Percentiles rank a stretch among this genome's conserved stretches.
Evolutionary conservation across 2,888 invertebrate genomes (phyloP).

Genomic region (Patella ulyssiponensis): DNA sequence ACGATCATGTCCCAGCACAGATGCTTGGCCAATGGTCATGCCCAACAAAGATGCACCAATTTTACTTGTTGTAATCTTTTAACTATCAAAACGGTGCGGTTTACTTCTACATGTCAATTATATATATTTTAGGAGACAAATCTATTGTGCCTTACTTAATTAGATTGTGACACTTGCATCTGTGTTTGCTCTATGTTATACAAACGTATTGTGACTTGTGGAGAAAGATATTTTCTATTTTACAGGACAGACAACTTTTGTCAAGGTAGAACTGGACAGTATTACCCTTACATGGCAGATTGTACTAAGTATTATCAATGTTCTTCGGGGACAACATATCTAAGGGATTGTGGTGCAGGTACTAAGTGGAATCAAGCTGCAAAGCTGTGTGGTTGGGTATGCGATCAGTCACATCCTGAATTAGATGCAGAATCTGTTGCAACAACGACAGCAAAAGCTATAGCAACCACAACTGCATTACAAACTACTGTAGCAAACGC

Average conservation of each 20-base stretch:
- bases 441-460: background rate
- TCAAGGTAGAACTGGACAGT: background rate
- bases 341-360: background rate
- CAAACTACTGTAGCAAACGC: background rate
- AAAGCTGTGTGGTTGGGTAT: background rate
- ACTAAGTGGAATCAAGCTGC: background rate
- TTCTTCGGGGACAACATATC: background rate
- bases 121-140: too few species aligned
- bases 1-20: too few species aligned
- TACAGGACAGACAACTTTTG: background rate
- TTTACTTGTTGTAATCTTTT: too few species aligned
- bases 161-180: too few species aligned
- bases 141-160: too few species aligned
- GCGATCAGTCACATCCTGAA: background rate
- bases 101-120: too few species aligned
- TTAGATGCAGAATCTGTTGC: background rate
- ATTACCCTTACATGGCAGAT: background rate
- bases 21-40: too few species aligned
- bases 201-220: too few species aligned
- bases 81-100: too few species aligned
- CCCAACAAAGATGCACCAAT: too few species aligned
- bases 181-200: too few species aligned
- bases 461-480: background rate
- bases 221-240: too few species aligned
- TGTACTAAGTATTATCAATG: background rate